phyloP scores from a whole-genome alignment of 1,140 invertebrate species.

The Drosophila yakuba region DNA sequence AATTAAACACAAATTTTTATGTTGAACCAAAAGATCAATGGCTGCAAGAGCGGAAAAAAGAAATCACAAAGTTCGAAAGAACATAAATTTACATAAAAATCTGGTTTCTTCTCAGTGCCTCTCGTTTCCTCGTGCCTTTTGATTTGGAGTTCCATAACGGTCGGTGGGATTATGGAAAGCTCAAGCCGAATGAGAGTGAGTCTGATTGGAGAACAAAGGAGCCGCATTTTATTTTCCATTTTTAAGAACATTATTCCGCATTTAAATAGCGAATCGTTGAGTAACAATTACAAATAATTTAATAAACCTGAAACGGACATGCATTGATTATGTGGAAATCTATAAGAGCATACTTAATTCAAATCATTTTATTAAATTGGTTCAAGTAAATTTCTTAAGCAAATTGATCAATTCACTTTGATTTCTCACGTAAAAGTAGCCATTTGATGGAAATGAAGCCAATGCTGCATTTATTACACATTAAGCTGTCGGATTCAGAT shows the following conservation, averaged over 20 bases:
- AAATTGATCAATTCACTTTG: constrained; percentile 7
- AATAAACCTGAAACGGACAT: neutral
- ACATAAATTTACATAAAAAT: constrained; percentile 74
- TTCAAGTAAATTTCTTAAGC: neutral
- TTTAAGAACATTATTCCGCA: no score
- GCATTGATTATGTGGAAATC: no score
- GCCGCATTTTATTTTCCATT: neutral
- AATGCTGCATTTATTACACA: constrained; percentile 16
- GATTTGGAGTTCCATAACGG: constrained; percentile 34
- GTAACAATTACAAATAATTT: neutral
- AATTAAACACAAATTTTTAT: constrained; percentile 76
- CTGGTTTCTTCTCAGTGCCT: constrained; percentile 51
- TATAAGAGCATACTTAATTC: no score
- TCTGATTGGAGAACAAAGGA: constrained; percentile 34
- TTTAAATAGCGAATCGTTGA: no score
- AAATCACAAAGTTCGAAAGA: constrained; percentile 58
- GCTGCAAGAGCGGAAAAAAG: constrained; percentile 38
- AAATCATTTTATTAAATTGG: neutral
- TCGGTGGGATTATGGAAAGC: constrained; percentile 23
- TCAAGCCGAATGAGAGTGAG: constrained; percentile 61
- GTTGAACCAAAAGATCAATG: constrained; percentile 72
- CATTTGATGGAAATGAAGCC: constrained; percentile 26
- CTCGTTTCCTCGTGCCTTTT: neutral
- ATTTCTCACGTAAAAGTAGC: constrained; percentile 7
- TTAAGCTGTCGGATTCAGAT: constrained; percentile 15